Percentiles rank a stretch among this genome's conserved stretches.
Evolutionary conservation across 2,888 invertebrate genomes (phyloP).

Genomic region (Torymus aiolomorphi): DNA sequence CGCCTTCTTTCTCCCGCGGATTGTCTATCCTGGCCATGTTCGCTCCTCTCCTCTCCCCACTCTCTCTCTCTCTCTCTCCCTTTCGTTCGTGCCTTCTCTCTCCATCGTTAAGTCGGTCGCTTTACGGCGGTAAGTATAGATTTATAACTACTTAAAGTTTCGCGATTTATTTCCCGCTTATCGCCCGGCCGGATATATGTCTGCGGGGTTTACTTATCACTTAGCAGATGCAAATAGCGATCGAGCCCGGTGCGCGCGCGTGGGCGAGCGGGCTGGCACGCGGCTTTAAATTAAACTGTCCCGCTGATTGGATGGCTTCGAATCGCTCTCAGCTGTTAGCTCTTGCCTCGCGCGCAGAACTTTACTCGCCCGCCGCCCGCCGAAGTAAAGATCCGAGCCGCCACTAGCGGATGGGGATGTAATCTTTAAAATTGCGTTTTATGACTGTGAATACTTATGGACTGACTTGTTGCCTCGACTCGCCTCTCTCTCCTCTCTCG

Average conservation of each 20-base stretch:
- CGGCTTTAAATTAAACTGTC: slow-evolving; percentile 67
- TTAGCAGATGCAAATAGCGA: slow-evolving; percentile 74
- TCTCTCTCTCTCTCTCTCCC: slow-evolving; percentile 56
- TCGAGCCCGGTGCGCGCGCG: slow-evolving; percentile 47
- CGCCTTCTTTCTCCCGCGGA: slow-evolving; percentile 25
- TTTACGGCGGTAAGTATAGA: slow-evolving; percentile 72
- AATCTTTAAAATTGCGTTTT: slow-evolving; percentile 59
- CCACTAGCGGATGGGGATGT: slow-evolving; percentile 28
- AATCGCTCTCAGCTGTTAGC: slow-evolving; percentile 55
- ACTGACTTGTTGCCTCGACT: slow-evolving; percentile 27
- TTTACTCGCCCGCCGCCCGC: slow-evolving; percentile 36
- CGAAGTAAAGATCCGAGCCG: slow-evolving; percentile 28
- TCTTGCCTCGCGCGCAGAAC: slow-evolving; percentile 37
- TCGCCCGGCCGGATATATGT: slow-evolving; percentile 73
- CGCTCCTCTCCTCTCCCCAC: slow-evolving; percentile 56
- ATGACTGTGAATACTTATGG: slow-evolving; percentile 48
- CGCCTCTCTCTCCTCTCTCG: neutral
- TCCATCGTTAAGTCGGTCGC: slow-evolving; percentile 54
- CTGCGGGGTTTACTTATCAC: slow-evolving; percentile 75
- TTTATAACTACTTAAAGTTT: slow-evolving; percentile 76
- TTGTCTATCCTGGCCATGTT: neutral
- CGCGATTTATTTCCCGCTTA: slow-evolving; percentile 76
- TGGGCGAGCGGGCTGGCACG: slow-evolving; percentile 44
- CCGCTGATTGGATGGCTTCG: slow-evolving; percentile 64
- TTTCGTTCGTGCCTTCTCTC: slow-evolving; percentile 51